Conservation (phyloP, 2,797 vertebrate genomes). For the Acrossocheilus wenchowensis region DNA sequence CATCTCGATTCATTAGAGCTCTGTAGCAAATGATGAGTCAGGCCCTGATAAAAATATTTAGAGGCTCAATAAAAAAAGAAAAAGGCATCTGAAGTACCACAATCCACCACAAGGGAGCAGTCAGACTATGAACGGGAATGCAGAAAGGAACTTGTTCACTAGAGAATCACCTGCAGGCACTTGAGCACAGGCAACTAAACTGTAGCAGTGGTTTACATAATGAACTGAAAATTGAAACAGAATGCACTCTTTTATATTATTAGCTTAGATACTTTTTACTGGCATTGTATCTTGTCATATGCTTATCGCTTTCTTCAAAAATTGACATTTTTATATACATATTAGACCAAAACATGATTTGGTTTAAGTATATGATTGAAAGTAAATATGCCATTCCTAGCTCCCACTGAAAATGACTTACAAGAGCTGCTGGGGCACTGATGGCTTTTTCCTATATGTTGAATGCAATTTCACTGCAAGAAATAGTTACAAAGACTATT, state of each 20-base stretch:
- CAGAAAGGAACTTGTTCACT: background rate
- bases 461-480: background rate
- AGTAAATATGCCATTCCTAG: conserved; percentile 69
- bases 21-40: background rate
- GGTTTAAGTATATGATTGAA: conserved; percentile 58
- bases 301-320: background rate
- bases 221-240: background rate
- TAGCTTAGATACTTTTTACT: background rate
- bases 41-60: background rate
- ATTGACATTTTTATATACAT: background rate
- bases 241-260: background rate
- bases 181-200: background rate
- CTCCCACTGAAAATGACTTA: conserved; percentile 67
- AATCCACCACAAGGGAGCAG: conserved; percentile 46
- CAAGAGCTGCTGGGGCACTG: background rate
- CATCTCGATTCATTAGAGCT: background rate
- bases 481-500: conserved; percentile 15
- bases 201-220: background rate
- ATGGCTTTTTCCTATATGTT: background rate
- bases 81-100: background rate
- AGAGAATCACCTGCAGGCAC: background rate
- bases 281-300: background rate
- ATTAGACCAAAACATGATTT: background rate
- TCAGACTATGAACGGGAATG: conserved; percentile 10
- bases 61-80: background rate